These are phyloP conservation scores for Tanytarsus gracilentus DNA, from an alignment of 2,888 invertebrate genomes.

Conservation along the genomic window DNA sequence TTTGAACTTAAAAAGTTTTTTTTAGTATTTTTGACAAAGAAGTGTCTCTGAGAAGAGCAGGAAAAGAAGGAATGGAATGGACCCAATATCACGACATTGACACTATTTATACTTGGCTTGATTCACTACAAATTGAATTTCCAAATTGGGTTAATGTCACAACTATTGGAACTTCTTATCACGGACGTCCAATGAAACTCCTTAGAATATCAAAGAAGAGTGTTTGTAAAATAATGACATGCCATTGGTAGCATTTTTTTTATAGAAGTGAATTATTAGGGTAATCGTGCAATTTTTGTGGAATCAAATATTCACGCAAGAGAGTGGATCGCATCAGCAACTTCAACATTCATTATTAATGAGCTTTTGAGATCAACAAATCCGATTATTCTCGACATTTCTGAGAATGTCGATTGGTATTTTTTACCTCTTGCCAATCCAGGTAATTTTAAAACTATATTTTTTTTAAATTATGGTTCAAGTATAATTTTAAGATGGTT, in stretches of 20 bases:
- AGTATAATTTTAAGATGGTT: too few species aligned
- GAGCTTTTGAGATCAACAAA: slow-evolving; percentile 56
- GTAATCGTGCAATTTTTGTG: slow-evolving; percentile 51
- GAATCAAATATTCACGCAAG: slow-evolving; percentile 58
- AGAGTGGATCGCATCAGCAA: slow-evolving; percentile 67
- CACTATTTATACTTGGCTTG: slow-evolving; percentile 53
- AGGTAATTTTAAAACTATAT: too few species aligned
- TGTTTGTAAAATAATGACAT: background rate
- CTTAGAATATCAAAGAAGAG: slow-evolving; percentile 43
- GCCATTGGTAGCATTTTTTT: background rate
- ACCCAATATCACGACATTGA: slow-evolving; percentile 50
- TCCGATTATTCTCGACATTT: slow-evolving; percentile 47
- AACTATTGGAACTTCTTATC: slow-evolving; percentile 49
- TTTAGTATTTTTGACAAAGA: slow-evolving; percentile 47
- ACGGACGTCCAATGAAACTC: slow-evolving; percentile 52
- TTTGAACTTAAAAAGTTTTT: background rate
- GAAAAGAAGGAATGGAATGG: slow-evolving; percentile 48
- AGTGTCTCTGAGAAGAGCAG: slow-evolving; percentile 36
- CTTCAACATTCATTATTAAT: slow-evolving; percentile 60
- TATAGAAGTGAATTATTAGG: slow-evolving; percentile 29
- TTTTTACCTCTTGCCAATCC: slow-evolving; percentile 64
- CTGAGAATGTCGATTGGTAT: slow-evolving; percentile 64
- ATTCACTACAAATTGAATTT: slow-evolving; percentile 43
- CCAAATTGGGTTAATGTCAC: slow-evolving; percentile 46
- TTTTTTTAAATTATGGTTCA: too few species aligned